phyloP scores from a whole-genome alignment of 2,113 vertebrate genomes.

The Dicentrarchus labrax region DNA sequence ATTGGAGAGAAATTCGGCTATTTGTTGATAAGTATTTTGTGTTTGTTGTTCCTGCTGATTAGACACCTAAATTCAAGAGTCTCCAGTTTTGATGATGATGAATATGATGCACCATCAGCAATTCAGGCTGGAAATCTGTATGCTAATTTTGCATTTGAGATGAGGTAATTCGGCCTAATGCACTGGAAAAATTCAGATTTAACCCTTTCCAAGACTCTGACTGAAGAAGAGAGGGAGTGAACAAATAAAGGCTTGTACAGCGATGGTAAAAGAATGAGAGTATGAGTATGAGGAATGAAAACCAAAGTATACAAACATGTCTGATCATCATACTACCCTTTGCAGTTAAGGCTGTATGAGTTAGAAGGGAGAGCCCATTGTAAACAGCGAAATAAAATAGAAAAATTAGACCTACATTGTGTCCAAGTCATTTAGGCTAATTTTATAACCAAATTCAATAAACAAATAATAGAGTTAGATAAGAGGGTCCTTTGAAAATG shows the following conservation, averaged over 20 bases:
- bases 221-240: neutral
- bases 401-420: neutral
- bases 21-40: constrained; percentile 41
- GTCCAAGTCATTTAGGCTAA: neutral
- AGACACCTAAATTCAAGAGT: constrained; percentile 38
- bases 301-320: neutral
- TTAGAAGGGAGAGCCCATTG: neutral
- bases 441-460: neutral
- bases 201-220: constrained; percentile 31
- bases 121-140: constrained; percentile 41
- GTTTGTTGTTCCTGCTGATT: constrained; percentile 63
- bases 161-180: constrained; percentile 56
- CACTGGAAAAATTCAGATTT: constrained; percentile 36
- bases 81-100: constrained; percentile 55
- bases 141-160: constrained; percentile 52
- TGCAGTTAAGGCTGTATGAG: neutral
- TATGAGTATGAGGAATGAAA: neutral
- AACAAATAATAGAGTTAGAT: neutral
- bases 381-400: too few relatives aligned
- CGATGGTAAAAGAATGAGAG: constrained; percentile 2
- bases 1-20: constrained; percentile 49
- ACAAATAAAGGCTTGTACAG: neutral
- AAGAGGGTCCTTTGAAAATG: too few relatives aligned
- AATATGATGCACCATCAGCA: constrained; percentile 36
- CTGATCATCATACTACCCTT: neutral